Evolutionary conservation across 2,888 invertebrate genomes (phyloP).

Genomic region (Melinaea menophilus): DNA sequence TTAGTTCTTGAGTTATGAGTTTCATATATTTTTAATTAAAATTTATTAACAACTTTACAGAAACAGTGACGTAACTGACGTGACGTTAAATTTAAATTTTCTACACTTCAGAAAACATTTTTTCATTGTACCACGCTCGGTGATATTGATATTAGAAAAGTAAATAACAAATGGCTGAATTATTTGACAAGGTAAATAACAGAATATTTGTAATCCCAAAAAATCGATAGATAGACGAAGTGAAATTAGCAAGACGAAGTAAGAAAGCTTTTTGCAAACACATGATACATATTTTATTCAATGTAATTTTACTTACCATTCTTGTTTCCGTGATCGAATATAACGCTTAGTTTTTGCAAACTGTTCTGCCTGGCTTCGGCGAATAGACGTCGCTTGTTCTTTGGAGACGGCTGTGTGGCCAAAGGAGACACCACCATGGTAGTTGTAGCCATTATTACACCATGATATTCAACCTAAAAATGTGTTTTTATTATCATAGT

Average conservation of each 20-base stretch:
- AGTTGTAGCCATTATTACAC: conserved; percentile 52
- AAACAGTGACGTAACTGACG: no score
- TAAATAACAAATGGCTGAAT: conserved; percentile 9
- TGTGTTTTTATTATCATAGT: no score
- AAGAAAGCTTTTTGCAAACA: no score
- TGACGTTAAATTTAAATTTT: no score
- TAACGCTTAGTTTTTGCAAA: conserved; percentile 66
- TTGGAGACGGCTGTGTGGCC: conserved; percentile 63
- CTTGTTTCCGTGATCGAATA: conserved; percentile 68
- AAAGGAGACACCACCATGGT: conserved; percentile 70
- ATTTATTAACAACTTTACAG: no score
- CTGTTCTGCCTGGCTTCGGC: conserved; percentile 72
- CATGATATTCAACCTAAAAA: conserved; percentile 16
- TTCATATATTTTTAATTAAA: no score
- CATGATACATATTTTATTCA: background rate
- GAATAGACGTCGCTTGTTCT: conserved; percentile 63
- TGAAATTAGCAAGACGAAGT: no score
- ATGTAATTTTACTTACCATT: conserved; percentile 46
- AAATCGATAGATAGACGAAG: no score
- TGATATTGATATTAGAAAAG: no score
- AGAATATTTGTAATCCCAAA: background rate
- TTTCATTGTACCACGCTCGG: no score
- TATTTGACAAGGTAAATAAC: conserved; percentile 21
- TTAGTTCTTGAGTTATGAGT: no score
- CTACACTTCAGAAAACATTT: no score